These are phyloP conservation scores for Peromyscus leucopus DNA, from an alignment of 2,113 vertebrate species.

Conservation along the genomic window DNA sequence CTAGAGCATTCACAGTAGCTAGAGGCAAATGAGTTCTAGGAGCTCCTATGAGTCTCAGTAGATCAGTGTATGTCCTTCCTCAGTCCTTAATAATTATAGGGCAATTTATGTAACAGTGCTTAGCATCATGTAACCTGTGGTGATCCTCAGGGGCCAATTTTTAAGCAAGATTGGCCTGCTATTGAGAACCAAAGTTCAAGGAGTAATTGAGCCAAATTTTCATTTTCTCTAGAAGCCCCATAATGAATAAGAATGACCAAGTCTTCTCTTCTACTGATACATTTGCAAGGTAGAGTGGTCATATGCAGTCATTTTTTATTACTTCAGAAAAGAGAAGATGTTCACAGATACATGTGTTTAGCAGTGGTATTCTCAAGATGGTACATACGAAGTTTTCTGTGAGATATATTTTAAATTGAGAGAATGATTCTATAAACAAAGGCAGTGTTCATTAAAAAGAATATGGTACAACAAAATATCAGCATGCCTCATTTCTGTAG, in stretches of 20 bases:
- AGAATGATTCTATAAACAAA: not conserved
- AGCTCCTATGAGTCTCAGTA: not conserved
- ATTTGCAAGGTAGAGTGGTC: not conserved
- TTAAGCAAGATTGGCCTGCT: not conserved
- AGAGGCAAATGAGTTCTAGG: no score
- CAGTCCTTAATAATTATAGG: not conserved
- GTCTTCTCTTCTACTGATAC: not conserved
- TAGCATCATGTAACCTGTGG: not conserved
- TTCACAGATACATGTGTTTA: not conserved
- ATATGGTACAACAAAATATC: not conserved
- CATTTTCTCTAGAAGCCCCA: not conserved
- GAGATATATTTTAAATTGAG: no score
- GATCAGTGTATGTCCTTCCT: fast-evolving
- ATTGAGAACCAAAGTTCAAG: not conserved
- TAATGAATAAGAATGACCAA: not conserved
- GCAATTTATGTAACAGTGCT: fast-evolving
- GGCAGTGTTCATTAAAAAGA: not conserved
- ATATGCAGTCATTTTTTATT: not conserved
- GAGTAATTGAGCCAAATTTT: not conserved
- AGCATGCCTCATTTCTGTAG: not conserved
- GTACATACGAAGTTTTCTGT: not conserved
- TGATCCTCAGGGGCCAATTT: not conserved
- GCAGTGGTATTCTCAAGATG: not conserved
- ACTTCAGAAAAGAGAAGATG: not conserved
- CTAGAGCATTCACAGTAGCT: not conserved